These are phyloP conservation scores for Bovichtus variegatus DNA, from an alignment of 2,797 vertebrate species.

Conservation along the genomic window DNA sequence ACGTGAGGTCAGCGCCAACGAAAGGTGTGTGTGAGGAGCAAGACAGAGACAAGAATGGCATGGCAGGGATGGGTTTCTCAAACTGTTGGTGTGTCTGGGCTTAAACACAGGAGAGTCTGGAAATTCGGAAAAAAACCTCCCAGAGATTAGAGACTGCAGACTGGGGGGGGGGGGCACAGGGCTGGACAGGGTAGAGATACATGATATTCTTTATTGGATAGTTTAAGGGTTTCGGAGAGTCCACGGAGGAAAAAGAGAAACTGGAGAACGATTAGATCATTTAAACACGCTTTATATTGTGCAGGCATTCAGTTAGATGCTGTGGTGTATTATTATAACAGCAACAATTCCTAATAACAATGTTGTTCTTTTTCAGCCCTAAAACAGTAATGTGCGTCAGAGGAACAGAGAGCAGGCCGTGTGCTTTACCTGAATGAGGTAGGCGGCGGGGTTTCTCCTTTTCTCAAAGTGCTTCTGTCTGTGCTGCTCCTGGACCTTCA, in stretches of 20 bases:
- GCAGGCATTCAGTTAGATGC: not conserved
- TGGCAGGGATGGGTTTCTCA: not conserved
- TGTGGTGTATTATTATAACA: not conserved
- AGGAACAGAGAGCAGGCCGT: constrained; percentile 5
- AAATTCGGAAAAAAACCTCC: not conserved
- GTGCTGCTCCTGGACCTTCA: constrained; percentile 99
- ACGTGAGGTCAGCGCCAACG: constrained; percentile 5
- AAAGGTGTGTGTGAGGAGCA: constrained; percentile 7
- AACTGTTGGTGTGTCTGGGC: constrained; percentile 4
- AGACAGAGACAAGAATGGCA: constrained; percentile 20
- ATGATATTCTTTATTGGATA: constrained; percentile 14
- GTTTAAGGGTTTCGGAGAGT: constrained; percentile 10
- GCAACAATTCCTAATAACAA: not conserved
- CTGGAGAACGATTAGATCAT: constrained; percentile 40
- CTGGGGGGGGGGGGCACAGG: constrained; percentile 2
- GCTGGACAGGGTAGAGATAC: constrained; percentile 6
- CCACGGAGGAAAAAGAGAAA: constrained; percentile 35
- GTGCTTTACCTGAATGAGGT: constrained; percentile 94
- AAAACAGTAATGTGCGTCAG: constrained; percentile 6
- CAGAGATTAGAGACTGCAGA: constrained; percentile 1
- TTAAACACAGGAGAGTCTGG: not conserved
- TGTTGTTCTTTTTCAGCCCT: not conserved
- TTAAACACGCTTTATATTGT: constrained; percentile 14
- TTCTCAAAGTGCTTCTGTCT: constrained; percentile 99
- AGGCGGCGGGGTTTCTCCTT: constrained; percentile 96